Evolutionary conservation across 2,797 vertebrate genomes (phyloP), one percentile per base, ranked within the genome.

Genomic region (Semotilus atromaculatus): DNA sequence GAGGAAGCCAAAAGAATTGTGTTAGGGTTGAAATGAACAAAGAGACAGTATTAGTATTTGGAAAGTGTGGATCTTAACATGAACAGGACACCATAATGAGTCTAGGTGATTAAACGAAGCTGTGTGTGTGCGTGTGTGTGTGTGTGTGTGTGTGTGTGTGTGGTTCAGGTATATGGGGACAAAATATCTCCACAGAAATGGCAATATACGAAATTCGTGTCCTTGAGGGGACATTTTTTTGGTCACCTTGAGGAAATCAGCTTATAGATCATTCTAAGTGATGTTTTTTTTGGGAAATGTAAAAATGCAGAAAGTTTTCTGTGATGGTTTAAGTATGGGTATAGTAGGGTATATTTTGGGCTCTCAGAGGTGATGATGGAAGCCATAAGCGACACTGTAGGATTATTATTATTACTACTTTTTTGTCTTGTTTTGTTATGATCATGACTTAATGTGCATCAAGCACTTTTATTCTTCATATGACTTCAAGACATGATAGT

Each of bases 21-120:
- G 51, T 38, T 70, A 40, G 51, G 68, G 62, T 68, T 80, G 55
- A 85, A 74, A 43, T 45, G 19, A 60, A 72, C 74, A 58, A 76
- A 87, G 78, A 48, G 14, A 38, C 45, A n/a, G 26, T 58, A 79
- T 84, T 60, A 38, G 48, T 77, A 70, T 84, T 64, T 70, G 36
- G 18, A 45, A 38, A 43, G 26, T 8, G 66, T 77, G 64, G 36
- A 43, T 83, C 45, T 31, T n/a, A 67, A 66, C 16, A 55, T 34
- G 82, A 77, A 68, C n/a, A 53, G 31, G 34, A n/a, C 3, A 8
- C 7, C 10, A 43, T 6, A 68, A 68, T 55, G 62, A 76, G 62
- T 55, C 18, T 64, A 5, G 13, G 11, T 83, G 73, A 83, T 76
- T 68, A 53, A 83, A 83, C n/a, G 1, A 60, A 71, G 60, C 5